phyloP scores from a whole-genome alignment of 2,797 vertebrate genomes.

The Peromyscus aztecus region DNA sequence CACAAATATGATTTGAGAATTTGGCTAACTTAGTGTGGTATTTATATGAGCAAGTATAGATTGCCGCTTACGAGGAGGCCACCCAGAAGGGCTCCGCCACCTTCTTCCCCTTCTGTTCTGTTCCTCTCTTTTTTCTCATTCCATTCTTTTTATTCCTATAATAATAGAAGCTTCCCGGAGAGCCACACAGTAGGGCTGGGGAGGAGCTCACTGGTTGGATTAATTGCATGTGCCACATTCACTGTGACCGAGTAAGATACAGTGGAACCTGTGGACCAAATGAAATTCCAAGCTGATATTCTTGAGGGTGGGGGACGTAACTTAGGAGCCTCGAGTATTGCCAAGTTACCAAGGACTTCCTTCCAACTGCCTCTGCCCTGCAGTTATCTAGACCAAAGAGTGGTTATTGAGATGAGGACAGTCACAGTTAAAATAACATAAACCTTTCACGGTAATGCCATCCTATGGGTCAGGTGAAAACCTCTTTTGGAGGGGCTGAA shows the following conservation, averaged over 20 bases:
- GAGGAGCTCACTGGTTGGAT: background rate
- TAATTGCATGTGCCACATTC: background rate
- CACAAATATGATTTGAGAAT: conserved; percentile 73
- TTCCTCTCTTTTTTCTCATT: background rate
- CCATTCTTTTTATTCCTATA: conserved; percentile 33
- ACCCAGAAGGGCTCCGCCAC: conserved; percentile 69
- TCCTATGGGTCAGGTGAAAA: background rate
- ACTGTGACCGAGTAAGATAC: background rate
- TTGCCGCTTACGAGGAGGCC: conserved; percentile 66
- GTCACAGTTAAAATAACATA: background rate
- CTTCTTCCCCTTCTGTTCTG: background rate
- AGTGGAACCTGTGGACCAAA: background rate
- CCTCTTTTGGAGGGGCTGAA: background rate
- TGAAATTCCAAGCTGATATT: background rate
- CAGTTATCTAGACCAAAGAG: background rate
- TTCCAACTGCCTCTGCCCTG: background rate
- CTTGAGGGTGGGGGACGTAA: rapidly evolving
- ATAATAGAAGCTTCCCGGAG: conserved; percentile 18
- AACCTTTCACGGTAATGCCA: background rate
- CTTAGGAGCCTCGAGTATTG: background rate
- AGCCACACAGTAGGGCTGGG: background rate
- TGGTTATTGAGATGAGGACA: background rate
- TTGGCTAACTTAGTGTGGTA: conserved; percentile 55
- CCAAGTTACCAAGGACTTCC: background rate
- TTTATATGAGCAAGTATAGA: conserved; percentile 65